A percentile compares a stretch with the other conserved stretches of the same genome.
phyloP scores from a whole-genome alignment of 2,113 vertebrate species.

The Burhinus oedicnemus region DNA sequence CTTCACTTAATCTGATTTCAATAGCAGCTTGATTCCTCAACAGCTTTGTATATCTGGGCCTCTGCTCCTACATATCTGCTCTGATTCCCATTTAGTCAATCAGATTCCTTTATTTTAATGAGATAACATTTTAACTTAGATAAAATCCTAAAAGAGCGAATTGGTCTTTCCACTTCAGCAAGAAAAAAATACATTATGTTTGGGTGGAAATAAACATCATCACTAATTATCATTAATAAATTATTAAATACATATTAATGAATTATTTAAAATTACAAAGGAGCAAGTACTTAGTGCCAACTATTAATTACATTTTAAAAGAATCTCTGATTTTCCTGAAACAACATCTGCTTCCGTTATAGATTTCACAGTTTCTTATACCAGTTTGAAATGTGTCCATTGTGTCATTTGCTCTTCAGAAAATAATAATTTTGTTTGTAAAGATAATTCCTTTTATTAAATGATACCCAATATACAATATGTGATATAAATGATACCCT shows the following conservation, averaged over 20 bases:
- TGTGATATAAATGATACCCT: background rate
- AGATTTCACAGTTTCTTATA: background rate
- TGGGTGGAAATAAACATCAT: background rate
- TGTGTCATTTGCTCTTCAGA: background rate
- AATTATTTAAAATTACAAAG: constrained; percentile 6
- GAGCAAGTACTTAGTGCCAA: background rate
- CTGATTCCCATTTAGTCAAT: background rate
- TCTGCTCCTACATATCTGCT: background rate
- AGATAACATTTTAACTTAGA: background rate
- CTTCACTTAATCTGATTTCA: background rate
- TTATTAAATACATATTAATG: background rate
- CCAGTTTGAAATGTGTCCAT: background rate
- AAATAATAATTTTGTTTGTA: background rate
- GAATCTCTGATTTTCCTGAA: background rate
- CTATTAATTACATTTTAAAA: background rate
- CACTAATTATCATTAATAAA: background rate
- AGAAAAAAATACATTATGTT: background rate
- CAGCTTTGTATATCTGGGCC: background rate
- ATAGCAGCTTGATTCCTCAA: background rate
- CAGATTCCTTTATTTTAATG: background rate
- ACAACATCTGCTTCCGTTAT: background rate
- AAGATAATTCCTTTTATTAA: background rate
- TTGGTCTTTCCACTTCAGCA: background rate
- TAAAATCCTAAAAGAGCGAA: background rate
- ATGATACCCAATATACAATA: background rate